Evolutionary conservation across 2,113 vertebrate genomes (phyloP).

Genomic region (Gobio gobio): DNA sequence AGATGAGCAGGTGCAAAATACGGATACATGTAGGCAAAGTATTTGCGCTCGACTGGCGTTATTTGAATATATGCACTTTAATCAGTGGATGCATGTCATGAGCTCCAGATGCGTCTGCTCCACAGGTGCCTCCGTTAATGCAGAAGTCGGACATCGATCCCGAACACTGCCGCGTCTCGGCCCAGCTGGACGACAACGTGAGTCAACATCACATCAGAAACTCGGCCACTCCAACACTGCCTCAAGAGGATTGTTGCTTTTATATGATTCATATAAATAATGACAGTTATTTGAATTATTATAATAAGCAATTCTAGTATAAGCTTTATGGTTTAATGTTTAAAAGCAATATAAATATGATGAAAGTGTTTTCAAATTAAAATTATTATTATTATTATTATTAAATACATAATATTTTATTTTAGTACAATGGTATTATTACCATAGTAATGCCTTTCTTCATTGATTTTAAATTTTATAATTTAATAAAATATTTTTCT

Average conservation of each 20-base stretch:
- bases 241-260: neutral
- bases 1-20: neutral
- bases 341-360: neutral
- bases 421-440: no score
- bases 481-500: no score
- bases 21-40: neutral
- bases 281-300: neutral
- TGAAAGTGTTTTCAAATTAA: no score
- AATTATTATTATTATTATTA: no score
- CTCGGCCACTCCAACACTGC: neutral
- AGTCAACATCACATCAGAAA: slow-evolving; percentile 69
- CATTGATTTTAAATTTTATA: no score
- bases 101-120: neutral
- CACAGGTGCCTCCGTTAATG: slow-evolving; percentile 90
- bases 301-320: neutral
- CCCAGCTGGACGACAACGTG: slow-evolving; percentile 95
- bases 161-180: slow-evolving; percentile 94
- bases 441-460: no score
- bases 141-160: slow-evolving; percentile 92
- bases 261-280: neutral
- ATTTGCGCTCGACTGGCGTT: neutral
- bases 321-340: neutral
- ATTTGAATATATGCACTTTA: neutral
- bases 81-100: neutral
- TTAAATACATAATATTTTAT: no score